These are phyloP conservation scores for Lophius piscatorius DNA, from an alignment of 2,113 vertebrate genomes.

Conservation along the genomic window DNA sequence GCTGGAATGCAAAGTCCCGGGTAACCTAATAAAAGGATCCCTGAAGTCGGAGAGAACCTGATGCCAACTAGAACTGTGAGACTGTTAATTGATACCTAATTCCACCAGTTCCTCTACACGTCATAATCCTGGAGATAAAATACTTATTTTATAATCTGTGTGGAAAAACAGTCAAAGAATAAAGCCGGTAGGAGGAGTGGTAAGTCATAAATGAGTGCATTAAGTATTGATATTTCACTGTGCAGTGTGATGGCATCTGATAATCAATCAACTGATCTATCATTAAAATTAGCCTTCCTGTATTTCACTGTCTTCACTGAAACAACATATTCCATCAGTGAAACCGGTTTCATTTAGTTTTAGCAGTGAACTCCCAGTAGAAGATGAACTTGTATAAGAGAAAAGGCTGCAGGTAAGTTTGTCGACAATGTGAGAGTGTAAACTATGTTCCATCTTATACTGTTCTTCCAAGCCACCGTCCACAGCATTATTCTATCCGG, in stretches of 20 bases:
- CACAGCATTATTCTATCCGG: constrained; percentile 10
- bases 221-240: too few relatives aligned
- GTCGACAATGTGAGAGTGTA: not conserved
- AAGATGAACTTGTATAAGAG: not conserved
- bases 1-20: too few relatives aligned
- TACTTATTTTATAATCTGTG: too few relatives aligned
- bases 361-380: not conserved
- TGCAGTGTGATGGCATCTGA: not conserved
- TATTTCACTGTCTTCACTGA: not conserved
- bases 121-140: too few relatives aligned
- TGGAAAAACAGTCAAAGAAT: too few relatives aligned
- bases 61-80: too few relatives aligned
- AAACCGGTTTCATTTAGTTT: not conserved
- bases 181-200: too few relatives aligned
- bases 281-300: not conserved
- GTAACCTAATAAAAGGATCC: too few relatives aligned
- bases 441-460: constrained; percentile 27
- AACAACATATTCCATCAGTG: not conserved
- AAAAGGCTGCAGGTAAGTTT: constrained; percentile 8
- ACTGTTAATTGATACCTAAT: too few relatives aligned
- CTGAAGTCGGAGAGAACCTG: too few relatives aligned
- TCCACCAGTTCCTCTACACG: too few relatives aligned
- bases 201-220: too few relatives aligned
- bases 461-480: constrained; percentile 1
- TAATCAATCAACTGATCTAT: not conserved